Base-by-base conservation (phyloP, 2,113 vertebrate genomes). In the Castor canadensis region DNA sequence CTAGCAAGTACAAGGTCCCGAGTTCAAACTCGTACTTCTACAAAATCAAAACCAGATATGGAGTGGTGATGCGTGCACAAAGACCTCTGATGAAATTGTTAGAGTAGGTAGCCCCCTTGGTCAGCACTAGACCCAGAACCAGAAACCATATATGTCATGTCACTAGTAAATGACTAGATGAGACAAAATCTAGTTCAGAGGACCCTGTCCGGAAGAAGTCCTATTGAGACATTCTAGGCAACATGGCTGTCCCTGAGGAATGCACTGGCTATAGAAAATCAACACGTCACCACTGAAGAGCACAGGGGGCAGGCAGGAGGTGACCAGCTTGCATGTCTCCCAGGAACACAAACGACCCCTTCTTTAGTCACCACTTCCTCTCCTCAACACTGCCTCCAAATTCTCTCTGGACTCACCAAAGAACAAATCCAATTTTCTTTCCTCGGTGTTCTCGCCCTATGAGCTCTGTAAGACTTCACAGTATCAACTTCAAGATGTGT, bases 41-140 rank as follows among this genome's bases (percentile, higher is more conserved):
- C n/a, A n/a, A n/a, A n/a, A n/a, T n/a, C n/a, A n/a, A n/a, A n/a
- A 76, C 28, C 45, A 72, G 69, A 26, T 45, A 76, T 19, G 73
- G 13, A 35, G 20, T n/a, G 0, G 1, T 52, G 40, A 13, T 2
- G 0, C 9, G 3, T 11, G n/a, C 60, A 40, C 32, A 62, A 80
- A 38, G 77, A 38, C n/a, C 13, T 87, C 73, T 5, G 17, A 64
- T 8, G 38, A 66, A 88, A 58, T 26, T 47, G 22, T 35, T 80
- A 43, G 64, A 38, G 73, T 58, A 40, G 54, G 19, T 30, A 76
- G 87, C 19, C 12, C 17, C 49, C 49, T 8, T 52, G 58, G 35
- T 52, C 38, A 71, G 84, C 24, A 1, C 17, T 67, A 40, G 60
- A 95, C 16, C n/a, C 30, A 64, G 64, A 73, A 69, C 38, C 45